Evolutionary conservation across 2,888 invertebrate species (phyloP).

Genomic region (Sclerodermus sp.): DNA sequence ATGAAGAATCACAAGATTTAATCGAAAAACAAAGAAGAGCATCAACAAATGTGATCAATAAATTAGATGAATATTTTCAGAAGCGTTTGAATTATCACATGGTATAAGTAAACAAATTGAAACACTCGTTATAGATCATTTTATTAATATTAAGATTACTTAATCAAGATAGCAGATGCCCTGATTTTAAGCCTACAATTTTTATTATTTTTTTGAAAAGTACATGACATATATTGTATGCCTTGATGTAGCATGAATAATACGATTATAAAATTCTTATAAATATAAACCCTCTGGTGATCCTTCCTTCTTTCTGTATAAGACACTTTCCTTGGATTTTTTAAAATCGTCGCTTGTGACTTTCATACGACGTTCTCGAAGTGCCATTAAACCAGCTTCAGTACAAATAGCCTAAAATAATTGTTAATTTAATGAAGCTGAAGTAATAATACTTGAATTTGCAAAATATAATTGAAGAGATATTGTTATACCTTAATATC

Average conservation of each 20-base stretch:
- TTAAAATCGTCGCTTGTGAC: slow-evolving; percentile 99
- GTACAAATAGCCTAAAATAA: slow-evolving; percentile 92
- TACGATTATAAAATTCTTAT: slow-evolving; percentile 62
- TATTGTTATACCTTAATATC: slow-evolving; percentile 77
- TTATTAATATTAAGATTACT: too few relatives aligned
- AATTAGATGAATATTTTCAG: slow-evolving; percentile 40
- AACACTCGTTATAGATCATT: slow-evolving; percentile 6
- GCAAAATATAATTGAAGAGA: neutral
- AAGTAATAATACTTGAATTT: neutral
- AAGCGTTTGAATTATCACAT: slow-evolving; percentile 28
- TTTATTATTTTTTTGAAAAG: too few relatives aligned
- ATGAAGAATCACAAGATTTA: slow-evolving; percentile 32
- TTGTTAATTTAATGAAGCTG: slow-evolving; percentile 14
- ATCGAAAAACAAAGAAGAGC: slow-evolving; percentile 41
- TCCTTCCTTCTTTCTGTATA: slow-evolving; percentile 98
- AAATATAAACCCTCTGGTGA: slow-evolving; percentile 98
- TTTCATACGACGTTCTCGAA: slow-evolving; percentile 98
- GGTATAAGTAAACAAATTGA: too few relatives aligned
- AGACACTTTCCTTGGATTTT: slow-evolving; percentile 98
- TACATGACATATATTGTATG: too few relatives aligned
- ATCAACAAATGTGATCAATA: slow-evolving; percentile 34
- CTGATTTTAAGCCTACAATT: too few relatives aligned
- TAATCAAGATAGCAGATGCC: too few relatives aligned
- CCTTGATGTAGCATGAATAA: too few relatives aligned
- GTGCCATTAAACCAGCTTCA: slow-evolving; percentile 97